These are phyloP conservation scores for Chauna torquata DNA, from an alignment of 2,113 vertebrate genomes.

Conservation along the genomic window DNA sequence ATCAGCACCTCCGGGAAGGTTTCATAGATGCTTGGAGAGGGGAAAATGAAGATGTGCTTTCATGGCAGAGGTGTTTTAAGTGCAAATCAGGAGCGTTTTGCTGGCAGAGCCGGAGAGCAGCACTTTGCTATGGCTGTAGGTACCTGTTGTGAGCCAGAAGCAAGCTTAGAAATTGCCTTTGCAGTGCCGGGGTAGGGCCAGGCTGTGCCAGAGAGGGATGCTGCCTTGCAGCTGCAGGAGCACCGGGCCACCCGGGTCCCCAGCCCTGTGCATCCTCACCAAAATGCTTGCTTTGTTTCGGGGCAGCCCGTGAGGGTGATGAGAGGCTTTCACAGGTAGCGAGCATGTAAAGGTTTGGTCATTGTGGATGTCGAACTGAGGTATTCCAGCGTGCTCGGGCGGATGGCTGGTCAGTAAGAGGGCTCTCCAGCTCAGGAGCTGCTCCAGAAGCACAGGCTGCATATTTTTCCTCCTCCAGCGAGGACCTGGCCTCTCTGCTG, in stretches of 20 bases:
- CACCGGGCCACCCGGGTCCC: too few relatives aligned
- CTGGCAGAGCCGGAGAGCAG: rapidly evolving
- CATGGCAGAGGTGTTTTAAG: neutral
- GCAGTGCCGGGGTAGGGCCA: rapidly evolving
- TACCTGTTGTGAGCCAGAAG: neutral
- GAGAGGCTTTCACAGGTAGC: too few relatives aligned
- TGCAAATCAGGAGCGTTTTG: neutral
- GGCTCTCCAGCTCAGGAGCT: too few relatives aligned
- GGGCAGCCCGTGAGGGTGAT: too few relatives aligned
- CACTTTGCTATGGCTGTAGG: neutral
- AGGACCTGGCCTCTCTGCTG: neutral
- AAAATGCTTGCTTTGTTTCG: too few relatives aligned
- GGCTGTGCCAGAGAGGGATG: rapidly evolving
- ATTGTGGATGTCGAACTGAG: too few relatives aligned
- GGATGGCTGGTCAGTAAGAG: too few relatives aligned
- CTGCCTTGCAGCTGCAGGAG: neutral
- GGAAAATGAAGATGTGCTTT: conserved; percentile 2
- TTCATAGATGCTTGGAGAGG: neutral
- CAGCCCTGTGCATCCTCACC: too few relatives aligned
- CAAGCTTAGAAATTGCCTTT: neutral
- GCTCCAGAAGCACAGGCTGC: too few relatives aligned
- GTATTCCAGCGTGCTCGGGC: too few relatives aligned
- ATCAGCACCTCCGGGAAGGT: neutral
- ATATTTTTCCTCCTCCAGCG: neutral
- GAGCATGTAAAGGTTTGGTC: too few relatives aligned